phyloP scores from a whole-genome alignment of 2,888 invertebrate species.

The Lithophane semibrunnea region DNA sequence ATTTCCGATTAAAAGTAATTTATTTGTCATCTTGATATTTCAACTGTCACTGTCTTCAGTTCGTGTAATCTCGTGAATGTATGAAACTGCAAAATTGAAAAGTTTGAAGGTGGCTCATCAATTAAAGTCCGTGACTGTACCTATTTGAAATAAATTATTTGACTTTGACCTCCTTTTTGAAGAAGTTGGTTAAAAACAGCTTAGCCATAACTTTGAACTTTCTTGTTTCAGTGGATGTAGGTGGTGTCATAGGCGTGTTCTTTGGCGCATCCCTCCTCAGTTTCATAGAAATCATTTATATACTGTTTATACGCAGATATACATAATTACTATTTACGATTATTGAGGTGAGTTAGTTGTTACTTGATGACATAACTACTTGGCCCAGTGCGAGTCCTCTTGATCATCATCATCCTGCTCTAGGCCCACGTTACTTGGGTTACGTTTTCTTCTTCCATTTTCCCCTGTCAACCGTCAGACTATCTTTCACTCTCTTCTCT shows the following conservation, averaged over 20 bases:
- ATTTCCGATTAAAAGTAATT: no score
- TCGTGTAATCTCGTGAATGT: no score
- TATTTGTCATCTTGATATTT: no score
- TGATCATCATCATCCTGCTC: background rate
- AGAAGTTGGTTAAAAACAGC: no score
- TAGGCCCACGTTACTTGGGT: background rate
- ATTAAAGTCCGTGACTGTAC: no score
- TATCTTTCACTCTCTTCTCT: background rate
- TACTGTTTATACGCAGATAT: slow-evolving; percentile 85
- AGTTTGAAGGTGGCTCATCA: no score
- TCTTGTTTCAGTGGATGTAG: slow-evolving; percentile 89
- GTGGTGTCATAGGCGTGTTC: slow-evolving; percentile 91
- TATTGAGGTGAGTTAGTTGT: slow-evolving; percentile 6
- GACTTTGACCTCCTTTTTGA: no score
- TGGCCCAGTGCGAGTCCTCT: no score
- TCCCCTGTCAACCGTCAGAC: no score
- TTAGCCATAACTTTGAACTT: background rate
- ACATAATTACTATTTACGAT: slow-evolving; percentile 10
- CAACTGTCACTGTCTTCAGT: no score
- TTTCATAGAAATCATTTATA: slow-evolving; percentile 90
- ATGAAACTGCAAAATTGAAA: no score
- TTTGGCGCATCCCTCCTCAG: slow-evolving; percentile 91
- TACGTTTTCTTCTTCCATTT: background rate
- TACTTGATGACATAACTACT: background rate
- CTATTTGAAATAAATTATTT: no score